Evolutionary conservation across 2,797 vertebrate genomes (phyloP), one percentile per base, ranked within the genome.

Genomic region (Eleutherodactylus coqui): DNA sequence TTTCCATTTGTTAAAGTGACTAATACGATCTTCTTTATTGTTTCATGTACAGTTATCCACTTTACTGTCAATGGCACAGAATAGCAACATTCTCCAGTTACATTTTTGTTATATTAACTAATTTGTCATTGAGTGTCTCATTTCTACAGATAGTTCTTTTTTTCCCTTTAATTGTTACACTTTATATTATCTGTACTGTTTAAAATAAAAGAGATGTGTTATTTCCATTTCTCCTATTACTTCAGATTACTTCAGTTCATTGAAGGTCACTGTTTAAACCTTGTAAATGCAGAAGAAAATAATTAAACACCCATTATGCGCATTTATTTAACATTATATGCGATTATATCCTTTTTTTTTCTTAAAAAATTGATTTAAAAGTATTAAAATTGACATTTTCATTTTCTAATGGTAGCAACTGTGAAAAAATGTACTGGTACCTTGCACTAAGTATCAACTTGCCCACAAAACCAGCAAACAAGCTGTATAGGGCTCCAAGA

Each of bases 141-240:
- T 19, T 67, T 67, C 29, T 19, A 36, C 32, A 17, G 27, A 32
- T 29, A 29, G 11, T 29, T 75, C 14, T 43, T 14, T 73, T 29
- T 24, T 16, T 47, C 3, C n/a, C 10, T 73, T 29, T 73, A 24
- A 75, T 6, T 27, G 3, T 55, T n/a, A 58, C 13, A 55, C 14
- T 83, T 60, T 47, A 83, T 60, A 58, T 60, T 45, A 11, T 32
- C n/a, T 29, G 24, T 34, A 75, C 17, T 73, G 17, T 58, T 21
- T 32, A 73, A 9, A 8, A 81, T 32, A n/a, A 32, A 75, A 82
- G 24, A 70, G 14, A 27, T 58, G 55, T 13, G 14, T 34, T 19
- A 34, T 67, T 32, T 62, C 27, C 4, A 10, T 32, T 14, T 32
- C 2, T 13, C 11, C 10, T 62, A 49, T 62, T 62, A 4, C n/a